Evolutionary conservation across 2,797 vertebrate genomes (phyloP).

Genomic region (Acanthornis magna): DNA sequence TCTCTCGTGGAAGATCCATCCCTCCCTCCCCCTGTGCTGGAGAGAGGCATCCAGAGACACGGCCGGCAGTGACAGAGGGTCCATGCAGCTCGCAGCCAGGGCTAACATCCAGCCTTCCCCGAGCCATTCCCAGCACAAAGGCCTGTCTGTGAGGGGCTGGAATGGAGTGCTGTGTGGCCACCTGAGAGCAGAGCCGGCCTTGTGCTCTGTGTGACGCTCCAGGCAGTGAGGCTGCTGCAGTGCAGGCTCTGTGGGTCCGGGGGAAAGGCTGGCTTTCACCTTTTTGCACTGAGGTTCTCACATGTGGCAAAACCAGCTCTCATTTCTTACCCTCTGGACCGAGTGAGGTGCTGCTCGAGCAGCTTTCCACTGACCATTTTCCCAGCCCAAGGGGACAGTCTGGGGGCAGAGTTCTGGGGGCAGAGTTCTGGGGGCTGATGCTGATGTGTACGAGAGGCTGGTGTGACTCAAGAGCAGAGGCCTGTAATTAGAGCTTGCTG

Average conservation of each 20-base stretch:
- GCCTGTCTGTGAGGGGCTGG: neutral
- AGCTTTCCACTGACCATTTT: neutral
- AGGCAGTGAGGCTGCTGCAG: neutral
- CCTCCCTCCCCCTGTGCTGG: neutral
- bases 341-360: neutral
- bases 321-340: neutral
- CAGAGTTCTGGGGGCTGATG: neutral
- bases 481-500: neutral
- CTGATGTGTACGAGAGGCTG: neutral
- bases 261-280: neutral
- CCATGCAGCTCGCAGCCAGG: neutral
- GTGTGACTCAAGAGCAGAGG: neutral
- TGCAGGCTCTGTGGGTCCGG: neutral
- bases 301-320: neutral
- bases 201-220: neutral
- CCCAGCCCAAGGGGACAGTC: neutral
- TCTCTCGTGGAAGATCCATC: neutral
- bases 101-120: neutral
- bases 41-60: neutral
- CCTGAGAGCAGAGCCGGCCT: constrained; percentile 1
- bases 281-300: neutral
- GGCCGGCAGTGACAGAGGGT: neutral
- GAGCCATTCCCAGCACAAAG: neutral
- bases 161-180: neutral
- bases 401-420: neutral